Evolutionary conservation across 2,888 invertebrate genomes (phyloP).

Genomic region (Glaucopsyche alexis): DNA sequence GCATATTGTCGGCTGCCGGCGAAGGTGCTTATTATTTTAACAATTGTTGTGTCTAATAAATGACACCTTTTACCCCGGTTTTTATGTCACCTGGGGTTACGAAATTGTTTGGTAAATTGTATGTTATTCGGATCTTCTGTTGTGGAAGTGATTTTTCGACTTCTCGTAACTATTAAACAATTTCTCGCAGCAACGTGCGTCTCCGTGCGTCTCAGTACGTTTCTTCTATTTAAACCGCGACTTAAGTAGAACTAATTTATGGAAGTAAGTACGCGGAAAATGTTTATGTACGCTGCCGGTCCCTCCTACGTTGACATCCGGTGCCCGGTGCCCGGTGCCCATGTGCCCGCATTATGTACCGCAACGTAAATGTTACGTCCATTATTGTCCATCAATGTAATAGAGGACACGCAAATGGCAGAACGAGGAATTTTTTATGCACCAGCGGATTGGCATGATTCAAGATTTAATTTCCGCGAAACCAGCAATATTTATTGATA

Average conservation of each 20-base stretch:
- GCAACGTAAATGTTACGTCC: slow-evolving; percentile 40
- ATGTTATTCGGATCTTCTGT: neutral
- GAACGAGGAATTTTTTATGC: slow-evolving; percentile 34
- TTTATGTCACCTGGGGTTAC: slow-evolving; percentile 43
- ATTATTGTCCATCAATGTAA: slow-evolving; percentile 41
- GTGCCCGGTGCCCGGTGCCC: slow-evolving; percentile 50
- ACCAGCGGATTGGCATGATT: neutral
- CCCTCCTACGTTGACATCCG: slow-evolving; percentile 71
- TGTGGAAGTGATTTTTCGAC: slow-evolving; percentile 30
- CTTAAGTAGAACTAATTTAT: slow-evolving; percentile 78
- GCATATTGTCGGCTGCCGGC: slow-evolving; percentile 52
- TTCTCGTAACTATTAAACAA: slow-evolving; percentile 70
- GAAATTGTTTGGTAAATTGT: slow-evolving; percentile 15
- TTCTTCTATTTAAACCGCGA: slow-evolving; percentile 75
- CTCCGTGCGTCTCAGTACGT: slow-evolving; percentile 67
- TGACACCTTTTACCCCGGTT: slow-evolving; percentile 40
- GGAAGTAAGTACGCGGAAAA: slow-evolving; percentile 79
- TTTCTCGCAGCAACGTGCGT: slow-evolving; percentile 75
- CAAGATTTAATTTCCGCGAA: neutral
- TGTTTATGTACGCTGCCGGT: slow-evolving; percentile 69
- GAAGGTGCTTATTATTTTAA: slow-evolving; percentile 60
- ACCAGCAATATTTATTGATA: neutral
- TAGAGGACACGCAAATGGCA: slow-evolving; percentile 37
- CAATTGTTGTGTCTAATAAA: slow-evolving; percentile 52
- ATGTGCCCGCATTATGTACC: slow-evolving; percentile 40